Conservation (phyloP, 2,797 vertebrate species). For the Lophius americanus region DNA sequence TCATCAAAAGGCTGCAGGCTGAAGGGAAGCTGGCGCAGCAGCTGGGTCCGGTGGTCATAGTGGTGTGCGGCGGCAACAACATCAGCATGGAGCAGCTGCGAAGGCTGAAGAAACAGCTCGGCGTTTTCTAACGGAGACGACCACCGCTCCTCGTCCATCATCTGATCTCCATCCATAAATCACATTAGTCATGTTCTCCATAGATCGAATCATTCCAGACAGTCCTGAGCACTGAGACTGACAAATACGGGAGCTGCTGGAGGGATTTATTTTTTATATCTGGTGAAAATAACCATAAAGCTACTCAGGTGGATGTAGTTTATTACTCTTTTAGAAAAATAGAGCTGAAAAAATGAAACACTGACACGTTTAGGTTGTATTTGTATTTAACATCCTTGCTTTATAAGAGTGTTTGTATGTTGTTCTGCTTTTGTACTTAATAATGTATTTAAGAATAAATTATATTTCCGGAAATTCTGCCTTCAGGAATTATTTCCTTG, state of each 20-base stretch:
- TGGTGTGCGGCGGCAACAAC: conserved; percentile 90
- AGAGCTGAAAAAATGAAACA: background rate
- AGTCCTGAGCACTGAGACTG: conserved; percentile 25
- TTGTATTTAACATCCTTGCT: conserved; percentile 30
- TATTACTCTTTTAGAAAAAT: background rate
- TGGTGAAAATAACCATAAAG: conserved; percentile 8
- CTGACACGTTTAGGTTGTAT: conserved; percentile 4
- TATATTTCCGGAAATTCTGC: conserved; percentile 41
- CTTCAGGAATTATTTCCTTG: background rate
- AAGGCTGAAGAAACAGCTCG: conserved; percentile 83
- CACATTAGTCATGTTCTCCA: conserved; percentile 9
- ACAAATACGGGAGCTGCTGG: conserved; percentile 10
- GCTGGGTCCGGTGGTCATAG: conserved; percentile 82
- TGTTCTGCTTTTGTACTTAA: conserved; percentile 55
- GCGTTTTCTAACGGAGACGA: conserved; percentile 47
- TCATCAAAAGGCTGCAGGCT: conserved; percentile 82
- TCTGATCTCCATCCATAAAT: conserved; percentile 15
- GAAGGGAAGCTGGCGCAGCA: conserved; percentile 77
- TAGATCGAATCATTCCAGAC: conserved; percentile 66
- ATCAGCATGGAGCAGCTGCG: conserved; percentile 81
- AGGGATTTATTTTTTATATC: background rate
- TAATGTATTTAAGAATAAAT: conserved; percentile 60
- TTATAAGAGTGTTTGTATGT: conserved; percentile 21
- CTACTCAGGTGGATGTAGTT: conserved; percentile 5
- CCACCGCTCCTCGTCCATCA: conserved; percentile 19